Percentiles rank a stretch among this genome's conserved stretches.
phyloP scores from a whole-genome alignment of 2,888 invertebrate species.

The Noctua fimbriata region DNA sequence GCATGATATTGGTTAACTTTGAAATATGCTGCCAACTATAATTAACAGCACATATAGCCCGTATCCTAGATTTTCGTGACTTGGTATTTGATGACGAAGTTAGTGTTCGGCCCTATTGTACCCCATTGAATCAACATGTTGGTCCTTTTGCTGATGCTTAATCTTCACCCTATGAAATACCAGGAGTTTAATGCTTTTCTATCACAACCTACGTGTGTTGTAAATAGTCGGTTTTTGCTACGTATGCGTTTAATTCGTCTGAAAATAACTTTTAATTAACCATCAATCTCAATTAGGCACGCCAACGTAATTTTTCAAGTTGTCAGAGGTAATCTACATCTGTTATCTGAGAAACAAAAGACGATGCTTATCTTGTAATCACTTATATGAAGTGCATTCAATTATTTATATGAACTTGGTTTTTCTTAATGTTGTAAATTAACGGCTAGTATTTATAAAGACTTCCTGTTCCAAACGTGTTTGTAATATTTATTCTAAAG shows the following conservation, averaged over 20 bases:
- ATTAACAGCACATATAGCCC: background rate
- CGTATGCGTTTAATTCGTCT: background rate
- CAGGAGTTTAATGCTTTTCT: background rate
- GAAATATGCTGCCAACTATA: background rate
- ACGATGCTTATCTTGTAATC: background rate
- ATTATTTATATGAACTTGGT: background rate
- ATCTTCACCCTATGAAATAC: background rate
- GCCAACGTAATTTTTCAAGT: background rate
- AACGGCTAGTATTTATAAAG: background rate
- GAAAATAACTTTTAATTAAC: background rate
- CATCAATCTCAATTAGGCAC: background rate
- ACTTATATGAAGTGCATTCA: background rate
- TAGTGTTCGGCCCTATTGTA: background rate
- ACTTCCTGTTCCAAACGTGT: slow-evolving; percentile 34
- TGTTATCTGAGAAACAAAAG: background rate
- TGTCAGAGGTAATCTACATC: background rate
- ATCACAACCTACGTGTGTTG: background rate
- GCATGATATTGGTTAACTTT: background rate
- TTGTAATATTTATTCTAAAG: slow-evolving; percentile 13
- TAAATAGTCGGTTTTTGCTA: background rate
- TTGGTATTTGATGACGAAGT: background rate
- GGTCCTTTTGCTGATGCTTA: background rate
- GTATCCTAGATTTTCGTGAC: background rate
- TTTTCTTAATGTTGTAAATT: background rate
- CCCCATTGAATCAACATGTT: background rate